These are phyloP conservation scores for Hydraecia micacea DNA, from an alignment of 2,888 invertebrate genomes.

Conservation along the genomic window DNA sequence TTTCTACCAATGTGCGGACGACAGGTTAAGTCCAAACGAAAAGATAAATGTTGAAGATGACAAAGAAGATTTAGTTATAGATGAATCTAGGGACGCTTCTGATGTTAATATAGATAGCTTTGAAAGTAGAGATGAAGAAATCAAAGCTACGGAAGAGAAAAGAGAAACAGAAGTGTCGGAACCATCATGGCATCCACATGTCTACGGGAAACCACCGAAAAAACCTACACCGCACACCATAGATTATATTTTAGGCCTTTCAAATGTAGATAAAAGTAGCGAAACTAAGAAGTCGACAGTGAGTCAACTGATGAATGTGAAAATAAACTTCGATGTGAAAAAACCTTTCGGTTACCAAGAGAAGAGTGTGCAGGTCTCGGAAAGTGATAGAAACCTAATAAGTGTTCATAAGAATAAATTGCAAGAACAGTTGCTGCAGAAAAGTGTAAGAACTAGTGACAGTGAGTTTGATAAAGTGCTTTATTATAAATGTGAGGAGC, in stretches of 20 bases:
- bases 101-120: slow-evolving; percentile 67
- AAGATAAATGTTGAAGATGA: slow-evolving; percentile 82
- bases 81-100: slow-evolving; percentile 67
- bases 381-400: slow-evolving; percentile 78
- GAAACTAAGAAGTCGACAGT: slow-evolving; percentile 74
- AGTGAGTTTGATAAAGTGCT: slow-evolving; percentile 80
- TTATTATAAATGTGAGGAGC: slow-evolving; percentile 83
- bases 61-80: slow-evolving; percentile 78
- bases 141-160: slow-evolving; percentile 63
- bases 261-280: slow-evolving; percentile 66
- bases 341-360: slow-evolving; percentile 69
- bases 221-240: slow-evolving; percentile 96
- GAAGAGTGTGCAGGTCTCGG: slow-evolving; percentile 85
- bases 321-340: slow-evolving; percentile 80
- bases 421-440: slow-evolving; percentile 85
- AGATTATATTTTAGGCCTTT: slow-evolving; percentile 95
- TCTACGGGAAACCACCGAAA: slow-evolving; percentile 95
- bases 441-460: slow-evolving; percentile 83
- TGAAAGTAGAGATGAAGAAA: slow-evolving; percentile 63
- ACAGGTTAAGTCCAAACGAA: slow-evolving; percentile 77
- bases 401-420: slow-evolving; percentile 84
- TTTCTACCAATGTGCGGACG: slow-evolving; percentile 74
- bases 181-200: slow-evolving; percentile 96
- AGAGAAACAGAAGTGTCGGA: slow-evolving; percentile 73
- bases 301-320: slow-evolving; percentile 82